Conservation (phyloP, 2,797 vertebrate genomes). For the Etheostoma perlongum region DNA sequence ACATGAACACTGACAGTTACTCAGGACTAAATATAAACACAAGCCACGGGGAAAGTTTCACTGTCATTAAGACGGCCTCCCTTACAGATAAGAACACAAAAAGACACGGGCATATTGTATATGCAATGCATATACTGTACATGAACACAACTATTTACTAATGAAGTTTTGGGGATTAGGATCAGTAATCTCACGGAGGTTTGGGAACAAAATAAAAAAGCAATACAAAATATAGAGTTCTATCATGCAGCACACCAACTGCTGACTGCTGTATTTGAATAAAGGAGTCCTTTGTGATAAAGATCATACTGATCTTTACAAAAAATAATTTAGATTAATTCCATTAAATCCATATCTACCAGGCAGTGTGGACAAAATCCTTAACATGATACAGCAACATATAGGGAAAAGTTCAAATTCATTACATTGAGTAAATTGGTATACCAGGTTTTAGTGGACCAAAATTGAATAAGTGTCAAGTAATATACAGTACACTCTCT, state of each 20-base stretch:
- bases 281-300: neutral
- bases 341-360: neutral
- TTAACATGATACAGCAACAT: neutral
- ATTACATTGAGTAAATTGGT: neutral
- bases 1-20: slow-evolving; percentile 38
- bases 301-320: slow-evolving; percentile 23
- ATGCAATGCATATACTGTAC: neutral
- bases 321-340: slow-evolving; percentile 6
- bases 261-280: slow-evolving; percentile 14
- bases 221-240: neutral
- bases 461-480: neutral
- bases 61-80: neutral
- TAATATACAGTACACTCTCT: neutral
- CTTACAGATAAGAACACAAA: slow-evolving; percentile 11
- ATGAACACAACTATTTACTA: neutral
- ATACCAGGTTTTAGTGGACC: neutral
- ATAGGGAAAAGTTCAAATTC: neutral
- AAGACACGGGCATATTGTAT: neutral
- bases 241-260: neutral
- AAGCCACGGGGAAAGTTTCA: slow-evolving; percentile 14
- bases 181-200: neutral
- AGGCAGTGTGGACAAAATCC: neutral
- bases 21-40: slow-evolving; percentile 47
- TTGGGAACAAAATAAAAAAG: neutral
- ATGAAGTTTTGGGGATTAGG: neutral